Evolutionary conservation across 2,888 invertebrate species (phyloP), one percentile per base, ranked within the genome.

Genomic region (Lepidochitona cinerea): DNA sequence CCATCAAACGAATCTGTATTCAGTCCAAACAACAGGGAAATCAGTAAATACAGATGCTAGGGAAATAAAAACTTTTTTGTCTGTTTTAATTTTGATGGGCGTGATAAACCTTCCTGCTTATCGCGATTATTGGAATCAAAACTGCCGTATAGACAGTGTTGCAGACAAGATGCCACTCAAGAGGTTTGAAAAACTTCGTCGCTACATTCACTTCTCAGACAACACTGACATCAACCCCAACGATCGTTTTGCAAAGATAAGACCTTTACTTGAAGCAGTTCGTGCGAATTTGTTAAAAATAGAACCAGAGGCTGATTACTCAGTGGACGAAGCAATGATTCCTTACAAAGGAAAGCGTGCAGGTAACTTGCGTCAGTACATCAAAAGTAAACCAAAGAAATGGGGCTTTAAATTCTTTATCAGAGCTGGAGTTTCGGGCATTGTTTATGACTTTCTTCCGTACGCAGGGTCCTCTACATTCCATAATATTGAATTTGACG

Each of bases 341-440:
- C 71, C 71, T 5, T 71, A 64, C 23, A 71, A 71, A 14, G 64
- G 71, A 1, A 71, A 18, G 18, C 23, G 36, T 3, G 71, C 64
- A 3, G 69, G 69, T 5, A 69, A 69, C 26, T n/a, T 70, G 59
- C 32, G 41, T 1, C 70, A 70, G 32, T 70, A 70, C 32, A 37
- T 70, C 18, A 70, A 70, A 64, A 70, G n/a, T 32, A 70, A 70
- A 33, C 70, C 70, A 4, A 37, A 70, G 14, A 59, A 70, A 23
- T 70, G 70, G 59, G 70, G 70, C 18, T 64, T 70, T 37, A 70
- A 70, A 64, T 54, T 64, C 14, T 70, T 70, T 26, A 59, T 41
- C 5, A 54, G n/a, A 12, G 59, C 64, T 54, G 59, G 59, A 3
- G 70, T 70, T 5, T 64, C 36, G 7, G 69, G 69, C n/a, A 69